Base-by-base conservation (phyloP, 2,113 vertebrate species). In the Nibea albiflora region DNA sequence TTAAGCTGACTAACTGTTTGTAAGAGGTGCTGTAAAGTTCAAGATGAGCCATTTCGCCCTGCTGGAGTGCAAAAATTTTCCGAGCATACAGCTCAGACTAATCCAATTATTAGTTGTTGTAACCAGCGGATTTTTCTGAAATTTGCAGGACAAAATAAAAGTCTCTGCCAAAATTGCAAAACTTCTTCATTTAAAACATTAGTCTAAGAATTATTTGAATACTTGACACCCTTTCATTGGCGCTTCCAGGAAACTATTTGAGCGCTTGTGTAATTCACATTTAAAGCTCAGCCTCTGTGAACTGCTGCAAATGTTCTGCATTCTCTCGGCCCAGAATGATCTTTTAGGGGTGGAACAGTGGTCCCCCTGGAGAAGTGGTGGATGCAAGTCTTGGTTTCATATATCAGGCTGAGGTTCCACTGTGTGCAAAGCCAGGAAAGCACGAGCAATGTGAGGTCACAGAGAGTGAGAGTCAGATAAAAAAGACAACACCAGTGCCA, bases 381-480 rank as follows among this genome's bases (percentile, higher is more conserved):
- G 84, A 90, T 87, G 85, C 79, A 81, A 90, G 77, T 83, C 73
- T 85, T 39, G 85, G 90, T 92, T 85, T 93, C 87, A 78, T 58
- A 76, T 91, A 61, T 90, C 91, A 81, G 72, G 20, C 54, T 77
- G 88, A 90, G 78, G 89, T 88, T 92, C 78, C 73, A 76, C 76
- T 84, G 54, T 70, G 88, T 73, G 74, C 61, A 84, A 88, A 80
- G 85, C 84, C 78, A 82, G 63, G 78, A 85, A 90, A 87, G 84
- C 89, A 81, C 72, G 60, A 91, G 88, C 83, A 87, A 82, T 19
- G 64, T 76, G 87, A 92, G 88, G 90, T 92, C 91, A 92, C 50
- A 39, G 56, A 85, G 83, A 92, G 84, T 67, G 86, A 88, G 81
- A 87, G 78, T 79, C 86, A 85, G 89, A 85, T 61, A 78, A 65